Conservation (phyloP, 2,888 invertebrate genomes). For the Periphyllus acericola region DNA sequence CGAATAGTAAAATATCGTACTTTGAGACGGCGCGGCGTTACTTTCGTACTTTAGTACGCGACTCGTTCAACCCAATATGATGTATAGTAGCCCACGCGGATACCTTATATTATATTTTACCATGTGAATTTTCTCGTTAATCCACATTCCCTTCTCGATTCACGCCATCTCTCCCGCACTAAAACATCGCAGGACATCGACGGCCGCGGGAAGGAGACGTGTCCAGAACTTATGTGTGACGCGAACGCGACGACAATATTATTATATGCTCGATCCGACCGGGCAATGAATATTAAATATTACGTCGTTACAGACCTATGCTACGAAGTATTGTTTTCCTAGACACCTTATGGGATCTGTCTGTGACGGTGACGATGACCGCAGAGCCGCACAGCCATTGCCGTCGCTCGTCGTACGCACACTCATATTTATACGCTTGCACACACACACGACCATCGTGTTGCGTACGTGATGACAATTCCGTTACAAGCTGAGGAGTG, state of each 20-base stretch:
- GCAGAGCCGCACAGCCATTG: constrained; percentile 6
- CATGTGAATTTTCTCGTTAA: too few relatives aligned
- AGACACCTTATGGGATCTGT: constrained; percentile 47
- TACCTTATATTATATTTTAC: too few relatives aligned
- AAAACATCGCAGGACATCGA: too few relatives aligned
- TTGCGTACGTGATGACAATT: constrained; percentile 59
- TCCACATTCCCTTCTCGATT: too few relatives aligned
- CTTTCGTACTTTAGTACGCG: not conserved
- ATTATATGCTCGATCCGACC: too few relatives aligned
- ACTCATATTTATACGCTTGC: not conserved
- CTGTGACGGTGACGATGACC: constrained; percentile 12
- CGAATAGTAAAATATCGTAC: not conserved
- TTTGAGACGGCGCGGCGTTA: not conserved
- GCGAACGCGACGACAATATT: too few relatives aligned
- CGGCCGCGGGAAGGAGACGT: not conserved
- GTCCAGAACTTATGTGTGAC: too few relatives aligned
- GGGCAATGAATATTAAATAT: not conserved
- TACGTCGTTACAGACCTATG: not conserved
- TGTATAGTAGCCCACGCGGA: too few relatives aligned
- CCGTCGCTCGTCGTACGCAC: not conserved
- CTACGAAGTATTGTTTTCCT: constrained; percentile 1
- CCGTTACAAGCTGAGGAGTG: constrained; percentile 59
- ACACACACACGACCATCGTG: not conserved
- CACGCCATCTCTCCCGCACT: not conserved
- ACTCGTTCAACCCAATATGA: too few relatives aligned